Conservation (phyloP, 2,888 invertebrate genomes). For the Trissolcus brochymenae region DNA sequence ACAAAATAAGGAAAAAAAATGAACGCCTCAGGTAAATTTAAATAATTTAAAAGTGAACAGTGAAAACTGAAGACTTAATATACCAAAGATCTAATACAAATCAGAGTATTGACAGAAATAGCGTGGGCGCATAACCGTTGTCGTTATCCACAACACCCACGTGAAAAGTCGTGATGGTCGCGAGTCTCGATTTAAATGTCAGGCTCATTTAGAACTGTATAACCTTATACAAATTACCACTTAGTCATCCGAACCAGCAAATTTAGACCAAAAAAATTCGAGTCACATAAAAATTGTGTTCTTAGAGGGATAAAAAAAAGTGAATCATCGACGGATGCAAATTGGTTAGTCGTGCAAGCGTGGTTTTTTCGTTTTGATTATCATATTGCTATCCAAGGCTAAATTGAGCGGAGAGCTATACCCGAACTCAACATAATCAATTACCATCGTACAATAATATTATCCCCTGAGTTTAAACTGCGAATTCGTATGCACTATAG, state of each 20-base stretch:
- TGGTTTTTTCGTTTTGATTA: background rate
- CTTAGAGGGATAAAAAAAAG: no score
- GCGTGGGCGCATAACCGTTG: conserved; percentile 41
- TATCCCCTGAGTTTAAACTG: conserved; percentile 16
- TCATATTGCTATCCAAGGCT: no score
- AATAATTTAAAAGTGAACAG: conserved; percentile 1
- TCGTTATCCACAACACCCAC: conserved; percentile 41
- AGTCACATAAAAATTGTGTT: no score
- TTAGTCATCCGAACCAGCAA: conserved; percentile 16
- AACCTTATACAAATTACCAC: conserved; percentile 24
- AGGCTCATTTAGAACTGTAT: conserved; percentile 19
- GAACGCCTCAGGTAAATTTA: background rate
- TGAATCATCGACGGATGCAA: no score
- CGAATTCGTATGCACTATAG: conserved; percentile 23
- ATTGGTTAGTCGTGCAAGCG: background rate
- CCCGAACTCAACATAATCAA: conserved; percentile 8
- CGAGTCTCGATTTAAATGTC: conserved; percentile 43
- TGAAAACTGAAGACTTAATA: conserved; percentile 4
- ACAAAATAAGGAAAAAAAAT: background rate
- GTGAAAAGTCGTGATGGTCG: conserved; percentile 35
- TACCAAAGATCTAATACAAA: conserved; percentile 24
- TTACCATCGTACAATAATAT: conserved; percentile 19
- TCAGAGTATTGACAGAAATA: conserved; percentile 30
- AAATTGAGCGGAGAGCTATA: background rate
- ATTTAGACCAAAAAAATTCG: background rate